Evolutionary conservation across 2,888 invertebrate genomes (phyloP).

Genomic region (Tineola bisselliella): DNA sequence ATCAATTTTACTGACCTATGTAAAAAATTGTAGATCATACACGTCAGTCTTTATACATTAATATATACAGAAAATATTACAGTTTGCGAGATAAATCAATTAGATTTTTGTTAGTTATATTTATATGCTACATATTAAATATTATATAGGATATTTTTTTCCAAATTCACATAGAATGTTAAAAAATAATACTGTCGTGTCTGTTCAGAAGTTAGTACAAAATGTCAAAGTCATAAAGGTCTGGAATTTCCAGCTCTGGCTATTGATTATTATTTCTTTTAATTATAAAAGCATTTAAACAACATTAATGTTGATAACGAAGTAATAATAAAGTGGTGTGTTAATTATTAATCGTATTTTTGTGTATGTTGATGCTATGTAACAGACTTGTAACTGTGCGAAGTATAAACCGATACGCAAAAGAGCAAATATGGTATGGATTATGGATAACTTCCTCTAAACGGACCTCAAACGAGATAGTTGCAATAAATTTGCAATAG

Average conservation of each 20-base stretch:
- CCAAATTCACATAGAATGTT: too few relatives aligned
- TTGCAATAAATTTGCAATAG: constrained; percentile 20
- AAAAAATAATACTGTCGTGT: too few relatives aligned
- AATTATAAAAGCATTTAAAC: background rate
- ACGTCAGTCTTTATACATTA: too few relatives aligned
- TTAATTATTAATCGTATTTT: background rate
- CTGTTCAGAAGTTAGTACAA: background rate
- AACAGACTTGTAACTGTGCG: background rate
- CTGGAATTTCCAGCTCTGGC: background rate
- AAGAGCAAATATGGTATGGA: background rate
- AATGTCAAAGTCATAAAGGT: background rate
- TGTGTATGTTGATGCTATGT: background rate
- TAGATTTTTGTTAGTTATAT: too few relatives aligned
- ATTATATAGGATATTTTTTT: too few relatives aligned
- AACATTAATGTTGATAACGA: background rate
- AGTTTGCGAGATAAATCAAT: too few relatives aligned
- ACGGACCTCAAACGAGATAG: background rate
- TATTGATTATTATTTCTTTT: background rate
- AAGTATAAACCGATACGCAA: background rate
- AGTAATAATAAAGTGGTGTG: background rate
- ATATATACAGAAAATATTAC: too few relatives aligned
- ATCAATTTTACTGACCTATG: too few relatives aligned
- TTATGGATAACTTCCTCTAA: background rate
- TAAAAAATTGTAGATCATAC: too few relatives aligned
- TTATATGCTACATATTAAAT: too few relatives aligned